phyloP scores from a whole-genome alignment of 1,140 invertebrate species.

The Hesperophylax magnus region DNA sequence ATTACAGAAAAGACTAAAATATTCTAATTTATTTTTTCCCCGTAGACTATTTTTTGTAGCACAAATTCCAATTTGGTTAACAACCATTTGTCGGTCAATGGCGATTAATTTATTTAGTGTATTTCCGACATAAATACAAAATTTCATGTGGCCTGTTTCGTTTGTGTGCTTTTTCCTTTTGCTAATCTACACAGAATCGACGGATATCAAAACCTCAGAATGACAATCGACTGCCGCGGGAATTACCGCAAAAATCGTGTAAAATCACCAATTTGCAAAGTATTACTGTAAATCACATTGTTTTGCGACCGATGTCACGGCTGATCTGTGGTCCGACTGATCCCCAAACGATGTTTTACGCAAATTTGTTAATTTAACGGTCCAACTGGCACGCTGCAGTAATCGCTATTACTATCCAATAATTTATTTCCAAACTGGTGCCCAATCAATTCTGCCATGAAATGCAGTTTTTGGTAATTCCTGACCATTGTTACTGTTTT shows the following conservation, averaged over 20 bases:
- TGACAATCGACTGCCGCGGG: background rate
- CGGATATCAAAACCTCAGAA: background rate
- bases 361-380: slow-evolving; percentile 14
- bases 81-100: background rate
- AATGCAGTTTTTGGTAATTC: slow-evolving; percentile 23
- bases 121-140: background rate
- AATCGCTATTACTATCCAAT: background rate
- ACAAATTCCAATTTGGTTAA: background rate
- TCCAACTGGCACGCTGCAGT: background rate
- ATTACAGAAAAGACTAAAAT: no score
- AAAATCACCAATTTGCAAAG: slow-evolving; percentile 1
- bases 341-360: background rate
- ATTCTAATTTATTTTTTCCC: no score
- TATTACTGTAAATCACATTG: slow-evolving; percentile 1
- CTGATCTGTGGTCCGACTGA: background rate
- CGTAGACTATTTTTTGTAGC: background rate
- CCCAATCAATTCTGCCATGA: background rate
- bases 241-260: slow-evolving; percentile 3
- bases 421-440: background rate
- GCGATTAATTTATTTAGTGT: background rate
- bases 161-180: background rate
- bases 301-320: slow-evolving; percentile 15
- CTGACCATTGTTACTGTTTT: background rate
- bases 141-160: background rate
- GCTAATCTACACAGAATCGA: background rate